Evolutionary conservation across 2,888 invertebrate genomes (phyloP), one percentile per base, ranked within the genome.

Genomic region (Amitus sp.): DNA sequence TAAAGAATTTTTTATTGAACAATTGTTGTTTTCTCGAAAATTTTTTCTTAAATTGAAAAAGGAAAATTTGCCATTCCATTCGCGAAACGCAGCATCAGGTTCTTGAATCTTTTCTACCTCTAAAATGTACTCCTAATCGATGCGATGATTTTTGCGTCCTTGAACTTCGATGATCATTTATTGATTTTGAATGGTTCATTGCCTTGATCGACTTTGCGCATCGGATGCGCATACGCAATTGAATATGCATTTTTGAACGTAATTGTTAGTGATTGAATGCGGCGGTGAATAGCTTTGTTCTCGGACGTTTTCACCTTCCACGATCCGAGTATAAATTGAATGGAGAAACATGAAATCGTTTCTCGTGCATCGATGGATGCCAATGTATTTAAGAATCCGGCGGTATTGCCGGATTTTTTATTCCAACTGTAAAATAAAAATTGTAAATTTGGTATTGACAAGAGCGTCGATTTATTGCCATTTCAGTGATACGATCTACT

Each of bases 371-470:
- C 15, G 19, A 9, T 2, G 34, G 37, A 28, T 40, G 66, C 49
- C 56, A 65, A 71, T 75, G 73, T 77, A 76, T 76, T 71, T 75
- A 75, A 71, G 70, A 70, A 72, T 62, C 72, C 68, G 60, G 74
- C 37, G 30, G 43, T 73, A 73, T 71, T 72, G 70, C 74, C 75
- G 64, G 67, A 70, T 72, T 74, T 57, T 67, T 62, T 68, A 69
- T 63, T 59, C 62, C 58, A 72, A 61, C 53, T 70, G 62, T 67
- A 67, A 67, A 69, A 71, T 72, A 72, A 72, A 73, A 61, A 59
- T 49, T 73, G 69, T 70, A 73, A 62, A 72, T 73, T 73, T 73
- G 67, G 60, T 67, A 67, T 54, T 12, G 4, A 18, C 13, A n/a
- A 20, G 12, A 18, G 13, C 27, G 27, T 5, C 20, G n/a, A 4